phyloP scores from a whole-genome alignment of 2,113 vertebrate species.

The Ptilorrhoa leucosticta region DNA sequence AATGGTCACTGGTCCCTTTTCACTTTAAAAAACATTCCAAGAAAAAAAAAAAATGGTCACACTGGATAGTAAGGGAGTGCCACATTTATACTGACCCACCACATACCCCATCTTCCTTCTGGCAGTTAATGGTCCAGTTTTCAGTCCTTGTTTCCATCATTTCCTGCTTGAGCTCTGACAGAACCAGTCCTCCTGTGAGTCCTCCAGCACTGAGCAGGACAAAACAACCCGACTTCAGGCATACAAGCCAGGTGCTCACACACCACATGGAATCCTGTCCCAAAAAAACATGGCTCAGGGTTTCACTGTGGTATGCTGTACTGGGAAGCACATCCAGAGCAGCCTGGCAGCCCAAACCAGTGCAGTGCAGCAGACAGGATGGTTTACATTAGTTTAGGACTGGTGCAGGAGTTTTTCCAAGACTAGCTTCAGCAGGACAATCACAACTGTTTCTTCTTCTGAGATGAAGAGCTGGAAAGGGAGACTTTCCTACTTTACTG shows the following conservation, averaged over 20 bases:
- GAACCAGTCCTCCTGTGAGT: neutral
- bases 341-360: neutral
- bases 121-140: neutral
- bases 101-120: neutral
- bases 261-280: neutral
- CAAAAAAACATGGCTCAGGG: neutral
- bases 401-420: neutral
- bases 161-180: neutral
- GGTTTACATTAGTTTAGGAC: neutral
- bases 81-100: neutral
- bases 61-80: neutral
- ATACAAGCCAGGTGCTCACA: neutral
- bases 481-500: slow-evolving; percentile 33
- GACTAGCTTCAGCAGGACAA: neutral
- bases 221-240: neutral
- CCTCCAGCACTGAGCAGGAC: neutral
- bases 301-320: neutral
- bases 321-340: neutral
- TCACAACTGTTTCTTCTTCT: neutral
- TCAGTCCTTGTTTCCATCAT: neutral
- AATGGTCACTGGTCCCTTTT: neutral
- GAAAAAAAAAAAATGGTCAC: neutral
- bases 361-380: neutral
- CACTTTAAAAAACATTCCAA: neutral
- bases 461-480: neutral